These are phyloP conservation scores for Cyanistes caeruleus DNA, from an alignment of 2,113 vertebrate species.

Conservation along the genomic window DNA sequence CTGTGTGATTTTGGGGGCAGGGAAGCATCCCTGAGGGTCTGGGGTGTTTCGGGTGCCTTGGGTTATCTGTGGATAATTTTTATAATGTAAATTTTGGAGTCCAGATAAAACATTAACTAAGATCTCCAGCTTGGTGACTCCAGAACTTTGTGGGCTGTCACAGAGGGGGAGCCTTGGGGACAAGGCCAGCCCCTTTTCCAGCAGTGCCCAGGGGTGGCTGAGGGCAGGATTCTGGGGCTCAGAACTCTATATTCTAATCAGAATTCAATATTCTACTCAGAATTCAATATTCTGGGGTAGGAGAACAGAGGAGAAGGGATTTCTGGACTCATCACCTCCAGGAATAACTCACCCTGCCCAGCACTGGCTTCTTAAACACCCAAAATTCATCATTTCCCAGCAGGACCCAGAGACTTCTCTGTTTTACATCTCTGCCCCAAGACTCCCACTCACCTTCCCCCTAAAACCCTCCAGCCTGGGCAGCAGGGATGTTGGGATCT, in stretches of 20 bases:
- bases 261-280: no score
- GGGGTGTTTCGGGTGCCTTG: background rate
- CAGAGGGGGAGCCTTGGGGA: background rate
- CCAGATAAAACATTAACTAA: rapidly evolving
- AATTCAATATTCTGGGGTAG: background rate
- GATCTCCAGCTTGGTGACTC: background rate
- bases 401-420: no score
- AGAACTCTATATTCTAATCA: no score
- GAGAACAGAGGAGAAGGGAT: rapidly evolving
- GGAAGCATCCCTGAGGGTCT: background rate
- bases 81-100: no score
- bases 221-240: background rate
- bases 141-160: background rate
- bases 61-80: background rate
- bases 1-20: background rate
- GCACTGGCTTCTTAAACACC: background rate
- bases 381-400: no score
- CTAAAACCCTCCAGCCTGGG: background rate
- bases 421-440: background rate
- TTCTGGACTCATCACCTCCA: background rate
- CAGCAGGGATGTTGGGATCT: background rate
- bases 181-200: background rate
- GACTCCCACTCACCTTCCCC: rapidly evolving
- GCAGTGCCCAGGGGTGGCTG: background rate
- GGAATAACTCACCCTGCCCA: background rate